These are phyloP conservation scores for Malacoctenus gilli DNA, from an alignment of 2,797 vertebrate species.

Conservation along the genomic window DNA sequence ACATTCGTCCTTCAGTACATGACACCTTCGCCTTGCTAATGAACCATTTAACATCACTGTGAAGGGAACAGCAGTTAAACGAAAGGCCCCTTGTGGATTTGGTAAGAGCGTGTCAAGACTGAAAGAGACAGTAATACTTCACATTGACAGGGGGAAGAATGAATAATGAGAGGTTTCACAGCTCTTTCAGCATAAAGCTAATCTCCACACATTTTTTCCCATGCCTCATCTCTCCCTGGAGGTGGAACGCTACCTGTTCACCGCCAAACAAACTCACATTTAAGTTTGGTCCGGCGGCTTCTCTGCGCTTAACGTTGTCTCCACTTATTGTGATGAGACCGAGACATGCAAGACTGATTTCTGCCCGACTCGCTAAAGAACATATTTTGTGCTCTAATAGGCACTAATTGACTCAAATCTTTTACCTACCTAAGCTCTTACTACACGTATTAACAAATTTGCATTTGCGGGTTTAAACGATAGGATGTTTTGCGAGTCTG, in stretches of 20 bases:
- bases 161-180: conserved; percentile 67
- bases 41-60: conserved; percentile 71
- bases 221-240: conserved; percentile 34
- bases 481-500: too few relatives aligned
- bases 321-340: conserved; percentile 2
- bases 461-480: conserved; percentile 35
- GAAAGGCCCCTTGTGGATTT: conserved; percentile 65
- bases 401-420: conserved; percentile 25
- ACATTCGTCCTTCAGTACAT: conserved; percentile 72
- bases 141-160: conserved; percentile 75
- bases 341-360: conserved; percentile 15
- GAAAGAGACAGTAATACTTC: conserved; percentile 70
- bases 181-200: conserved; percentile 61
- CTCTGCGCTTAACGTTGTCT: conserved; percentile 19
- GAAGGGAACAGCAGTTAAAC: conserved; percentile 67
- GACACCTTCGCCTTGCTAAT: conserved; percentile 72
- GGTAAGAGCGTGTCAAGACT: conserved; percentile 66
- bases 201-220: conserved; percentile 58
- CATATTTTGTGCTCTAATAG: neutral
- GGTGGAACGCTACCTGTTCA: conserved; percentile 14
- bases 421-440: conserved; percentile 17
- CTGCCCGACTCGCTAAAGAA: neutral
- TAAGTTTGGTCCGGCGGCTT: conserved; percentile 24
- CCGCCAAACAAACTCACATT: conserved; percentile 47
- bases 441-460: conserved; percentile 18